Evolutionary conservation across 2,113 vertebrate genomes (phyloP).

Genomic region (Dipodomys spectabilis): DNA sequence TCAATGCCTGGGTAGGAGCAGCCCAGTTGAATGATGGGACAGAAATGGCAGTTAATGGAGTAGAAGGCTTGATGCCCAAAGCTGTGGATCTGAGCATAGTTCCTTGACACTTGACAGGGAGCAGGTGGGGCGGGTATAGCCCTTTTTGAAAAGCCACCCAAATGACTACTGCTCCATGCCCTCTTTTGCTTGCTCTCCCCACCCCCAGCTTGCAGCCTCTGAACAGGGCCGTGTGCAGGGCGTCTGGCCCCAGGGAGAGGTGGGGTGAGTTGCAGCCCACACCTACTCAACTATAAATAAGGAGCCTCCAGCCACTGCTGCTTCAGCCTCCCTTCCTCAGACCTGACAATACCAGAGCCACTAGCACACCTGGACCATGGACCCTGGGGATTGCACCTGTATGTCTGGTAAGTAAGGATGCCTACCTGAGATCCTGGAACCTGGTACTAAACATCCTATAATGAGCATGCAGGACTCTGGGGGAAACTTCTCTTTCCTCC

Average conservation of each 20-base stretch:
- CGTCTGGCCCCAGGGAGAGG: constrained; percentile 80
- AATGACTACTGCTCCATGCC: not conserved
- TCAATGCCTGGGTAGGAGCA: not conserved
- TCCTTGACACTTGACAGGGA: not conserved
- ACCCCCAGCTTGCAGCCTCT: constrained; percentile 2
- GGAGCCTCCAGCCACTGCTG: not conserved
- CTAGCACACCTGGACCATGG: constrained; percentile 79
- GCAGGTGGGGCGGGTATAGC: not conserved
- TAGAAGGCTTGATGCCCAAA: fast-evolving
- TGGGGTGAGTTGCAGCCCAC: constrained; percentile 75
- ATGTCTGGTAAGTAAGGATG: constrained; percentile 81
- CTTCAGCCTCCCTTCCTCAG: constrained; percentile 1
- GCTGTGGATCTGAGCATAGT: not conserved
- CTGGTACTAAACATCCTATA: not conserved
- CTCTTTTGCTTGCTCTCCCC: not conserved
- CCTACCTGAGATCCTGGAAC: not conserved
- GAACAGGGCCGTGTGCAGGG: constrained; percentile 81
- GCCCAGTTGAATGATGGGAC: not conserved
- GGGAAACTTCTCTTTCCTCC: not conserved
- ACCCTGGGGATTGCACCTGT: constrained; percentile 86
- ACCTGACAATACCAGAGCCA: not conserved
- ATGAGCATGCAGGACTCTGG: not conserved
- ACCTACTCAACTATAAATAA: constrained; percentile 83
- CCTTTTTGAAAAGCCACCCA: not conserved
- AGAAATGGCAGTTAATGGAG: not conserved